Evolutionary conservation across 2,888 invertebrate species (phyloP).

Genomic region (Molorchus minor): DNA sequence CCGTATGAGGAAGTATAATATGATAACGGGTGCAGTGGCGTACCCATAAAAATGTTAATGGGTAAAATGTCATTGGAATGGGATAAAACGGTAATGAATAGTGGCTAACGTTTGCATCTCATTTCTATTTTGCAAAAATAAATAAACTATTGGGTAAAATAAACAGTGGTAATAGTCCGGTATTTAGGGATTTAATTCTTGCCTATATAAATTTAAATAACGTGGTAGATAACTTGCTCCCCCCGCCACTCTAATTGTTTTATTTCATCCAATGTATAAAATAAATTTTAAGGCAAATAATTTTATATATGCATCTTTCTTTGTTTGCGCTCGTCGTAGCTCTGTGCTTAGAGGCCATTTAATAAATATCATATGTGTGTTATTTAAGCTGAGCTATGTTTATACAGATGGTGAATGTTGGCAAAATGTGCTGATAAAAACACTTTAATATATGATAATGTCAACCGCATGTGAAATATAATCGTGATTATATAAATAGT

Average conservation of each 20-base stretch:
- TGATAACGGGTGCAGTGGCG: too few species aligned
- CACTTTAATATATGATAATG: constrained; percentile 6
- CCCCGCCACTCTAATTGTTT: not conserved
- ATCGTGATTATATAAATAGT: constrained; percentile 7
- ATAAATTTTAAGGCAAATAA: not conserved
- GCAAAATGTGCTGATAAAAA: constrained; percentile 16
- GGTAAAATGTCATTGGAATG: too few species aligned
- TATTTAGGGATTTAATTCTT: too few species aligned
- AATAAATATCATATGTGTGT: constrained; percentile 4
- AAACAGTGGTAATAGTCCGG: too few species aligned
- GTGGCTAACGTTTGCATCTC: too few species aligned
- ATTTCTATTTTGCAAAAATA: too few species aligned
- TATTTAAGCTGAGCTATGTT: not conserved
- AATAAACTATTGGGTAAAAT: too few species aligned
- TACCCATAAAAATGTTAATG: too few species aligned
- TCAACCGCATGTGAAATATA: constrained; percentile 13
- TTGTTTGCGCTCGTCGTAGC: not conserved
- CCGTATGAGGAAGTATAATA: not conserved
- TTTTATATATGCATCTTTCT: not conserved
- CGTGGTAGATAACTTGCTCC: not conserved
- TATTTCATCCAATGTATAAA: not conserved
- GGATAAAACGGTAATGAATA: too few species aligned
- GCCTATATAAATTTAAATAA: too few species aligned
- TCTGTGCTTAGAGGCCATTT: not conserved
- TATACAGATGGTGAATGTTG: constrained; percentile 15